Percentiles rank a stretch among this genome's conserved stretches.
These are phyloP conservation scores for Lophotis ruficrista DNA, from an alignment of 2,113 vertebrate genomes.

Conservation along the genomic window DNA sequence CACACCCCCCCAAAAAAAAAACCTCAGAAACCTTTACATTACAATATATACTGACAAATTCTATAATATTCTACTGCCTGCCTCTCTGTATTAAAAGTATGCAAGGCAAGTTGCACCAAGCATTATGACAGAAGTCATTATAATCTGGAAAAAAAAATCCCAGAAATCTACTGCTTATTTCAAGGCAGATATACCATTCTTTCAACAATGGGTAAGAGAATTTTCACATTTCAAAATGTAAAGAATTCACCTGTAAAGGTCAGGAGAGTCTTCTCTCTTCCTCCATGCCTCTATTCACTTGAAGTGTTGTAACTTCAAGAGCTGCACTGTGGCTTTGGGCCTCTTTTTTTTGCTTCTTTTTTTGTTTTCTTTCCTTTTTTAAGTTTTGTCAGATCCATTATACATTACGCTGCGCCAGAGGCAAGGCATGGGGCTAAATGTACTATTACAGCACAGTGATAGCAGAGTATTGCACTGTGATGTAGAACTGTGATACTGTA, in stretches of 20 bases:
- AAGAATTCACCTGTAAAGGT: slow-evolving; percentile 9
- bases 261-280: neutral
- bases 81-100: neutral
- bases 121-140: neutral
- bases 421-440: slow-evolving; percentile 50
- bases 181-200: neutral
- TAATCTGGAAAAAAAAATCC: neutral
- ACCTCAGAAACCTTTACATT: neutral
- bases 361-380: neutral
- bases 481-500: slow-evolving; percentile 37
- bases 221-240: neutral
- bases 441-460: slow-evolving; percentile 24
- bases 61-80: neutral
- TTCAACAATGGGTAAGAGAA: neutral
- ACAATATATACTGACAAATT: neutral
- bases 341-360: neutral
- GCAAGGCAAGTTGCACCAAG: neutral
- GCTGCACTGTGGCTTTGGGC: slow-evolving; percentile 3
- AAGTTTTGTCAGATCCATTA: slow-evolving; percentile 48
- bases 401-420: slow-evolving; percentile 7
- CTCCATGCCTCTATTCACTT: neutral
- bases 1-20: neutral
- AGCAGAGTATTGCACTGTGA: neutral
- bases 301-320: slow-evolving; percentile 20
- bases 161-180: neutral